Evolutionary conservation across 2,888 invertebrate genomes (phyloP).

Genomic region (Acronicta leporina): DNA sequence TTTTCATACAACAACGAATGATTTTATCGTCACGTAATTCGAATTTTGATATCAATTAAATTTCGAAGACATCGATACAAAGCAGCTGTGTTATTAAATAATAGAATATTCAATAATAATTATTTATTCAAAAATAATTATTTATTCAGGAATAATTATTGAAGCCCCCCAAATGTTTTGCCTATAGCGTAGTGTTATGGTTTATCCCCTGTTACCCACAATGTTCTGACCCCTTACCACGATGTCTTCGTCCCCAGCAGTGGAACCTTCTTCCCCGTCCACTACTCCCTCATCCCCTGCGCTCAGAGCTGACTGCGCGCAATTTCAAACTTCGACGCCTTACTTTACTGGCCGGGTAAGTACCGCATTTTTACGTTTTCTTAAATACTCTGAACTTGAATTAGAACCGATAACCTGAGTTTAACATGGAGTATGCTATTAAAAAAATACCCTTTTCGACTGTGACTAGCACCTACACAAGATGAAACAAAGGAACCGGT

Average conservation of each 20-base stretch:
- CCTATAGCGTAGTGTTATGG: slow-evolving; percentile 20
- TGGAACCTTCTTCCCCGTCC: slow-evolving; percentile 83
- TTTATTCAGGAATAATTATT: slow-evolving; percentile 9
- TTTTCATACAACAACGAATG: slow-evolving; percentile 11
- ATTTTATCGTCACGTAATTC: neutral
- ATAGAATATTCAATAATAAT: neutral
- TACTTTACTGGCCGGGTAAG: slow-evolving; percentile 77
- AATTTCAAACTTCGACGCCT: slow-evolving; percentile 82
- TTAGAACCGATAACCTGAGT: too few species aligned
- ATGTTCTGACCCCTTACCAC: slow-evolving; percentile 47
- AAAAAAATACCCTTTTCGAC: too few species aligned
- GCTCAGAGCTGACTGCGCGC: slow-evolving; percentile 69
- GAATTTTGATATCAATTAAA: neutral
- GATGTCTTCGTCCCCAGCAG: slow-evolving; percentile 89
- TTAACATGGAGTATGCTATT: too few species aligned
- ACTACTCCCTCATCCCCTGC: slow-evolving; percentile 83
- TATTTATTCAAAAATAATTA: slow-evolving; percentile 1
- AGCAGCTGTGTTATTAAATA: slow-evolving; percentile 2
- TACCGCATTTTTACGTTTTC: slow-evolving; percentile 7
- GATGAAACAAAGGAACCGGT: too few species aligned
- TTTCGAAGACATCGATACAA: slow-evolving; percentile 3
- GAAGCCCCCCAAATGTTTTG: slow-evolving; percentile 6
- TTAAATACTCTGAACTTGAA: too few species aligned
- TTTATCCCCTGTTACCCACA: slow-evolving; percentile 38
- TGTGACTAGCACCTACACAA: too few species aligned